These are phyloP conservation scores for Ceratoteleas bidentatus DNA, from an alignment of 1,140 invertebrate genomes.

Conservation along the genomic window DNA sequence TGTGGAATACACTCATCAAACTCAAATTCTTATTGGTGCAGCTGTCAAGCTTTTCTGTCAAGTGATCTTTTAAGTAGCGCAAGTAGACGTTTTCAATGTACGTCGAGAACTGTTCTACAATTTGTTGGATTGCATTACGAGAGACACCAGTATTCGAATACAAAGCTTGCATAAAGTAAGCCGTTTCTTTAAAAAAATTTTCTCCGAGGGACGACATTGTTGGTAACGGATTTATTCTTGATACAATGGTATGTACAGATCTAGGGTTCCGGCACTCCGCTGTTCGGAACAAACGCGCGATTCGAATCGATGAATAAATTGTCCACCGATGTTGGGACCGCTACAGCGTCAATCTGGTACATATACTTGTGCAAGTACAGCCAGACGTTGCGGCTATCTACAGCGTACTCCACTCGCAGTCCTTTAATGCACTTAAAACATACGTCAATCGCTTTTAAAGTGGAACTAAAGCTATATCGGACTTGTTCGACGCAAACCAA, in stretches of 20 bases:
- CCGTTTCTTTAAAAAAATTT: no score
- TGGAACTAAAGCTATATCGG: no score
- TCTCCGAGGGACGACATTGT: neutral
- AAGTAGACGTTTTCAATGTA: no score
- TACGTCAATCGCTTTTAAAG: no score
- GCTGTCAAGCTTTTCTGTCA: no score
- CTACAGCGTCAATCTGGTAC: neutral
- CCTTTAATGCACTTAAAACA: constrained; percentile 7
- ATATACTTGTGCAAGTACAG: constrained; percentile 21
- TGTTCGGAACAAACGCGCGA: constrained; percentile 2
- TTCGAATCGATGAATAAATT: constrained; percentile 13
- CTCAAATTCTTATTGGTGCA: no score
- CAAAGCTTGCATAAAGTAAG: no score
- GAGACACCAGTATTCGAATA: no score
- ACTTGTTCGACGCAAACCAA: no score
- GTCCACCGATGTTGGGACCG: constrained; percentile 1
- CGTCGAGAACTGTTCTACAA: no score
- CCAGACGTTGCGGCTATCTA: constrained; percentile 19
- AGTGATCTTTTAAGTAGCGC: no score
- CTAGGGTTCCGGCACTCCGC: neutral
- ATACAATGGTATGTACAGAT: neutral
- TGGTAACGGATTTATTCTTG: neutral
- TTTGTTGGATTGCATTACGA: no score
- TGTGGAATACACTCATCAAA: neutral
- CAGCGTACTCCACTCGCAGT: constrained; percentile 7